Evolutionary conservation across 1,140 invertebrate species (phyloP), one percentile per base, ranked within the genome.

Genomic region (Zeugodacus cucurbitae): DNA sequence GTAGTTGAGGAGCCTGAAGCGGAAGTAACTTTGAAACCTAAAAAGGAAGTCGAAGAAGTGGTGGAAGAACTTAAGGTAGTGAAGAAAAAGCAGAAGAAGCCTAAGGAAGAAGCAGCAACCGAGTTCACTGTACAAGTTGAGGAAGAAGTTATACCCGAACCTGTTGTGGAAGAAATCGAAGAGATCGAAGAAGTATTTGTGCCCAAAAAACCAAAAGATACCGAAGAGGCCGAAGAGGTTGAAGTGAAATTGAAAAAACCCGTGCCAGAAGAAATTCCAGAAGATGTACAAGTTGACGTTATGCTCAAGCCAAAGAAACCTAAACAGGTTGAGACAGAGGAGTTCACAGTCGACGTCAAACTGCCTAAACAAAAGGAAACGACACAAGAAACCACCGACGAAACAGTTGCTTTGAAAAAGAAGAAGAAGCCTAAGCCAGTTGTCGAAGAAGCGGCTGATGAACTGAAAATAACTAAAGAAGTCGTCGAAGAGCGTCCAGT

Each of bases 381-480:
- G 1, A 89, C 92, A 3, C 90, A 91, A 48, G 92, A 93, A 90
- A 90, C 92, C 20, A 90, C 90, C 14, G 89, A 93, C 10, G 89
- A 91, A 82, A 91, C 91, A 22, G 90, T 92, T 7, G 90, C 91
- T 44, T 88, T 92, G 0, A 93, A 93, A 64, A 92, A 92, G 58
- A 93, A 94, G 88, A 94, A 94, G 88, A 94, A 93, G 88, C 93
- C 93, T 5, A 89, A 90, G 7, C 93, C 91, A 29, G 87, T 89
- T 8, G 22, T 87, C 1, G 92, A 93, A 89, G 94, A 94, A 90
- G 93, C 91, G 82, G 93, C 93, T 5, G 94, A 94, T 89, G 94
- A 95, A 70, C 82, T 95, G 6, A 93, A 94, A 5, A 93, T 95
- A 17, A 93, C 93, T 54, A 94, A 95, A 89, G 91, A 91, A 54